phyloP scores from a whole-genome alignment of 2,113 vertebrate species.

The Mohoua ochrocephala region DNA sequence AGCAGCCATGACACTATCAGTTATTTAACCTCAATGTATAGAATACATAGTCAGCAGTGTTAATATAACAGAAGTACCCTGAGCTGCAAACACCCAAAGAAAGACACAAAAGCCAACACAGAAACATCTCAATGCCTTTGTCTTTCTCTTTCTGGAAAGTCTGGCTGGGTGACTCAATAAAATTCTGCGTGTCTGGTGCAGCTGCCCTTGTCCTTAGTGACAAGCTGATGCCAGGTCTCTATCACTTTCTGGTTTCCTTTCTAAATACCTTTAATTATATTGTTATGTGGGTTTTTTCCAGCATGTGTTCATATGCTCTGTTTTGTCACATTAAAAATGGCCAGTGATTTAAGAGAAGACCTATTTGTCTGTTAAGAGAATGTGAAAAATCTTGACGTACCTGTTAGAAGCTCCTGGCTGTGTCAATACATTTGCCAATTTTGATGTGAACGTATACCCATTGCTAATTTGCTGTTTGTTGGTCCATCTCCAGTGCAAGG shows the following conservation, averaged over 20 bases:
- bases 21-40: neutral
- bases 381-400: neutral
- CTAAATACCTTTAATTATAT: neutral
- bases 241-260: neutral
- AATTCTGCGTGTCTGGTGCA: neutral
- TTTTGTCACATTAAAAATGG: neutral
- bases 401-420: neutral
- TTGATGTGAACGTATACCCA: neutral
- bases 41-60: neutral
- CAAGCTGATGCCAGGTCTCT: neutral
- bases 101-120: neutral
- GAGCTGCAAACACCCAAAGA: neutral
- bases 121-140: neutral
- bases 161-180: neutral
- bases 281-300: conserved; percentile 9
- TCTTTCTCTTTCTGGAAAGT: neutral
- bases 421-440: neutral
- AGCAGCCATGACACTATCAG: neutral
- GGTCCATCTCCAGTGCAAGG: neutral
- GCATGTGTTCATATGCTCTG: neutral
- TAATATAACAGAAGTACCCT: neutral
- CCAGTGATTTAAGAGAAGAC: neutral
- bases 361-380: neutral
- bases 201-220: neutral
- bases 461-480: neutral